phyloP scores from a whole-genome alignment of 2,797 vertebrate species.

The Arctocebus calabarensis region DNA sequence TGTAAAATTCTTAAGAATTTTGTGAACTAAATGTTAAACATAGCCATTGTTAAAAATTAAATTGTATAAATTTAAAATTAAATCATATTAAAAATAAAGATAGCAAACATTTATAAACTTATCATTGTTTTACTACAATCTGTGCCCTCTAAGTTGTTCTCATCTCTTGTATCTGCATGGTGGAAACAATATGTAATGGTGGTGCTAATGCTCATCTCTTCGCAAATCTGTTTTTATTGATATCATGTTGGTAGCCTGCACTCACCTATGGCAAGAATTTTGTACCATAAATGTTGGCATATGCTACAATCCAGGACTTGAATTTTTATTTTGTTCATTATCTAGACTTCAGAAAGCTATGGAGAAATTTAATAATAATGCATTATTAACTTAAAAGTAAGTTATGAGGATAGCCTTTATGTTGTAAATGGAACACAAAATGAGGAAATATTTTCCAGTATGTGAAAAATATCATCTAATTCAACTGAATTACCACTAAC shows the following conservation, averaged over 20 bases:
- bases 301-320: not conserved
- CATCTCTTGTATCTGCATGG: not conserved
- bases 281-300: not conserved
- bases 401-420: not conserved
- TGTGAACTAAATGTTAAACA: not conserved
- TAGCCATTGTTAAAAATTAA: not conserved
- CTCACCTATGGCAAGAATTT: not conserved
- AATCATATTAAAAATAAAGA: not conserved
- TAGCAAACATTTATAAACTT: slow-evolving; percentile 2
- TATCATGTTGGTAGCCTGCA: not conserved
- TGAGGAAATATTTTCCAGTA: not conserved
- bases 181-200: not conserved
- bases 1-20: not conserved
- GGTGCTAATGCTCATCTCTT: not conserved
- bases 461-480: not conserved
- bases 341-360: not conserved
- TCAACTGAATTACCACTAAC: not conserved
- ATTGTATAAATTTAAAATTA: not conserved
- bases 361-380: not conserved
- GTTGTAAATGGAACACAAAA: not conserved
- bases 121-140: not conserved
- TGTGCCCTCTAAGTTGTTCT: not conserved
- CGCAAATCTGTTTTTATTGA: not conserved
- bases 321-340: not conserved
- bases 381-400: not conserved